phyloP scores from a whole-genome alignment of 2,113 vertebrate species.

The Peromyscus maniculatus region DNA sequence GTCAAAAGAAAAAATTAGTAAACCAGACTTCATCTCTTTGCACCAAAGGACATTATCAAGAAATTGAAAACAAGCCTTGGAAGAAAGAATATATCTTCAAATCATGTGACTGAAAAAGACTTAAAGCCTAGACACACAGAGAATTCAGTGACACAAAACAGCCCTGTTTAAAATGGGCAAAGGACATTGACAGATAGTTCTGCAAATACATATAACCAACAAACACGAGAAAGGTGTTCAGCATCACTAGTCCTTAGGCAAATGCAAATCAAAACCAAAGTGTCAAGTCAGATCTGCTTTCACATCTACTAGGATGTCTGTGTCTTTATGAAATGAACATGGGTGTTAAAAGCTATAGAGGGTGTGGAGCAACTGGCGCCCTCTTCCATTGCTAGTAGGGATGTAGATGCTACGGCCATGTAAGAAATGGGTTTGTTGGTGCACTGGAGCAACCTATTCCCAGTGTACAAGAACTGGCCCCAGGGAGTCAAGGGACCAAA shows the following conservation, averaged over 20 bases:
- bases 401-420: background rate
- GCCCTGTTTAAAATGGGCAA: background rate
- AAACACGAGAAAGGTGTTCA: background rate
- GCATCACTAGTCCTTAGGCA: background rate
- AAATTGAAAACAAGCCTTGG: constrained; percentile 29
- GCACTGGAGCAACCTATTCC: background rate
- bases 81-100: background rate
- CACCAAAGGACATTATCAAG: constrained; percentile 19
- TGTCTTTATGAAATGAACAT: background rate
- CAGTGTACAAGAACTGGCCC: background rate
- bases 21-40: background rate
- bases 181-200: background rate
- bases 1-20: constrained; percentile 24
- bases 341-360: background rate
- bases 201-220: background rate
- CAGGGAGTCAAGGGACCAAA: background rate
- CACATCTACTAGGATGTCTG: background rate
- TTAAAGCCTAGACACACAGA: background rate
- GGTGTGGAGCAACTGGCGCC: background rate
- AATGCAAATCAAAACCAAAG: constrained; percentile 10
- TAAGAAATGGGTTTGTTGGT: background rate
- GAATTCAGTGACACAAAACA: constrained; percentile 27
- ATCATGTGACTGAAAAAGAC: background rate
- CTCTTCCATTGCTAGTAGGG: background rate
- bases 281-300: background rate